Base-by-base conservation (phyloP, 2,888 invertebrate species). In the Lysandra coridon region DNA sequence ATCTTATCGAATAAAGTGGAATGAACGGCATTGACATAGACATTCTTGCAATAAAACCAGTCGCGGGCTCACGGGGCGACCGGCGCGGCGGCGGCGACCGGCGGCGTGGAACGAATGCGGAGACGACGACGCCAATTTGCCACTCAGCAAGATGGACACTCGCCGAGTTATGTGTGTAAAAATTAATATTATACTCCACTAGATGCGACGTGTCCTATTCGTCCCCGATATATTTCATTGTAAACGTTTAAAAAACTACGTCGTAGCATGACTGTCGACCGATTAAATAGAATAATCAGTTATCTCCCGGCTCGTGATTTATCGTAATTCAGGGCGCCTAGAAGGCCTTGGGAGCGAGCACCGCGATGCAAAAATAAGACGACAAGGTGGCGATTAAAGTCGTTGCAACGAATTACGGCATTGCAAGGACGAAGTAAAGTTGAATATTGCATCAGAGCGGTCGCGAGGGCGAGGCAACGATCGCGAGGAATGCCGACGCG, bases 381-480 rank as follows among this genome's bases (percentile, higher is more conserved):
- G 89, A 88, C 87, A 89, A 86, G 86, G 88, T 87, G 86, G 85
- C 91, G 88, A 91, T 91, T 91, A 90, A 91, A 90, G 89, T 91
- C 89, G 92, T 93, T 91, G 89, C 92, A 92, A 92, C 92, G 92
- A 94, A 93, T 94, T 94, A 94, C 93, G 93, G 93, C 94, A 94
- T 93, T 94, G 94, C 94, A 94, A 94, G 94, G 93, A 94, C 93
- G 93, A 92, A 90, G 92, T 93, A 93, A 93, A 93, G 93, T 93
- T 93, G 92, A 94, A 93, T 93, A 92, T 93, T 94, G 94, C 93
- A 93, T 94, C 93, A 94, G 92, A 91, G 90, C 85, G 87, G 88
- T 88, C 88, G 91, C 89, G 88, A 89, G 85, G 85, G 86, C 90
- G 89, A 93, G 93, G 92, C 93, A 93, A 93, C 87, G 93, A 83